Conservation (phyloP, 1,140 invertebrate genomes). For the Panagrolaimus sp. region DNA sequence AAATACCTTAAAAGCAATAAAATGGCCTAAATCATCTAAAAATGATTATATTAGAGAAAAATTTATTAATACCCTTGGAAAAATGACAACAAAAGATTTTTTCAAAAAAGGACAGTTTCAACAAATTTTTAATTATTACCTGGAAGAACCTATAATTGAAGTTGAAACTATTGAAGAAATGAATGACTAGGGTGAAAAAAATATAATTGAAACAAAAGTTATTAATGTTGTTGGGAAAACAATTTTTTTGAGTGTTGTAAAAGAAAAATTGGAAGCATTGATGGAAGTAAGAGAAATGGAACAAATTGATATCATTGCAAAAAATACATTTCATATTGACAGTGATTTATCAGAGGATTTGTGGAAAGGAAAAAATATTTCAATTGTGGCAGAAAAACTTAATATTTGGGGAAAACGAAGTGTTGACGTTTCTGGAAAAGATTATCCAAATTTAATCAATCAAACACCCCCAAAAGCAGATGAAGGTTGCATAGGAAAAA, state of each 20-base stretch:
- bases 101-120: background rate
- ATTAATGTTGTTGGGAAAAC: background rate
- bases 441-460: background rate
- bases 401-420: background rate
- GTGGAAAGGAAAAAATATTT: slow-evolving; percentile 3
- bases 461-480: background rate
- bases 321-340: background rate
- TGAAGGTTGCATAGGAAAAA: background rate
- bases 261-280: background rate
- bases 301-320: background rate
- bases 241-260: background rate
- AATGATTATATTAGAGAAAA: background rate
- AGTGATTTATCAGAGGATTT: background rate
- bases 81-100: background rate
- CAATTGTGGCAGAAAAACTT: background rate
- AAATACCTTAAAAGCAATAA: too few relatives aligned
- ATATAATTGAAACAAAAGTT: background rate
- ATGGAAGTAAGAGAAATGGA: background rate
- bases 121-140: background rate
- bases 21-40: too few relatives aligned
- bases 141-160: background rate
- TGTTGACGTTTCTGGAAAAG: slow-evolving; percentile 4
- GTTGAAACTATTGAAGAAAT: background rate
- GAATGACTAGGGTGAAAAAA: background rate
- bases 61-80: background rate